A percentile compares a stretch with the other conserved stretches of the same genome.
These are phyloP conservation scores for Poeciliopsis retropinna DNA, from an alignment of 2,113 vertebrate genomes.

Conservation along the genomic window DNA sequence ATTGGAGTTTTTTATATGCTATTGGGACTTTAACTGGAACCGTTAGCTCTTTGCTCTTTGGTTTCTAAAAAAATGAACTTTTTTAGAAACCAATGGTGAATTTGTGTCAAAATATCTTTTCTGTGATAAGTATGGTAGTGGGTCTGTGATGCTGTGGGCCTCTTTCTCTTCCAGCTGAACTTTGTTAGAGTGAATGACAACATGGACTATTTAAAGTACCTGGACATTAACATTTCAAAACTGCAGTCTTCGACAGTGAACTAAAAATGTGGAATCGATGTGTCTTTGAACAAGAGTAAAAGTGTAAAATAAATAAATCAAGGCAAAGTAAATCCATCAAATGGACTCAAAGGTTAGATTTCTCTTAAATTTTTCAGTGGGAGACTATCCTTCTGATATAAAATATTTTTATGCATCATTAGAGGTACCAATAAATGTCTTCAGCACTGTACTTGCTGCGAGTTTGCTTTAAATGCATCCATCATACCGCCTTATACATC, in stretches of 20 bases:
- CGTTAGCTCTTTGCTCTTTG: background rate
- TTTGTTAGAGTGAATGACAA: background rate
- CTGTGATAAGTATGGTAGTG: background rate
- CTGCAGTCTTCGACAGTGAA: background rate
- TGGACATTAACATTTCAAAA: background rate
- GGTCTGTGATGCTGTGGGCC: background rate
- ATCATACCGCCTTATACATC: background rate
- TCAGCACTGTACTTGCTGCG: background rate
- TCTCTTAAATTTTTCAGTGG: background rate
- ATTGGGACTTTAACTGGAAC: too few species aligned
- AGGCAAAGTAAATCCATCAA: background rate
- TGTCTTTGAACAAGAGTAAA: background rate
- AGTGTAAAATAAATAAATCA: background rate
- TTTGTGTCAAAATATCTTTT: too few species aligned
- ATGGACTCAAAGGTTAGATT: background rate
- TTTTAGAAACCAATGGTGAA: too few species aligned
- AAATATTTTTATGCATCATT: background rate
- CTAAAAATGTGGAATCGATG: background rate
- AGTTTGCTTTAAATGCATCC: background rate
- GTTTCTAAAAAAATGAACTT: background rate
- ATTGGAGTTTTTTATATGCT: background rate
- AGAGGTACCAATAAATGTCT: too few species aligned
- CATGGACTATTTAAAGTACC: background rate
- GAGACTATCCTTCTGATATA: background rate
- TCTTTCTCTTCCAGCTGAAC: background rate